Base-by-base conservation (phyloP, 2,888 invertebrate species). In the Acrobasis repandana region DNA sequence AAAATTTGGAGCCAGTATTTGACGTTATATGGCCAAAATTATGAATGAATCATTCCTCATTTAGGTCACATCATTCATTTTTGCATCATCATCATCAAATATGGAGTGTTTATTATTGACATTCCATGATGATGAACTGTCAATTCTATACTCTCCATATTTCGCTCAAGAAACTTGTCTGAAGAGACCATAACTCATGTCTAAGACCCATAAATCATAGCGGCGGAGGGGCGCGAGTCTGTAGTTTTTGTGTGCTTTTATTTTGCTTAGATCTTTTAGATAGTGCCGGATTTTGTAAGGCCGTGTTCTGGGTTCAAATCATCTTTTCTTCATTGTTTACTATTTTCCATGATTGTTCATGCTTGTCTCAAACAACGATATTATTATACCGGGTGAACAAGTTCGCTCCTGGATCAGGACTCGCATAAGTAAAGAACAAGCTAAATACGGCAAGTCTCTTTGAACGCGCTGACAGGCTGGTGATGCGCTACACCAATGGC, bases 161-260 rank as follows among this genome's bases (percentile, higher is more conserved):
- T 11, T 43, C 4, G 43, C n/a, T 5, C 43, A 43, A 43, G 43
- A 47, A 57, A 57, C 56, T 47, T 57, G 56, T 57, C 33, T 47
- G 47, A 33, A 15, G 43, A n/a, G 33, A 47, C 56, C 33, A 57
- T 57, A 57, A 57, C 56, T 57, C 56, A 57, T 57, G 56, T 57
- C 56, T 47, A 1, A 10, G 34, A 34, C 14, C 51, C 59, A 43
- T 50, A 43, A 51, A 50, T 50, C 43, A 43, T 51, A 20, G 51
- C 43, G 3, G 38, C 6, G 54, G 43, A 18, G 18, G 38, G 54
- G 52, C 1, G 52, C 43, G 34, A 16, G 34, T 6, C 15, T 36
- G 36, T 51, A 51, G 38, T 38, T 38, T 38, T 54, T 38, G 54
- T 38, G 38, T 20, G 15, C 34, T 38, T 54, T 36, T 36, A 36